Conservation (phyloP, 2,888 invertebrate genomes). For the Aelia acuminata region DNA sequence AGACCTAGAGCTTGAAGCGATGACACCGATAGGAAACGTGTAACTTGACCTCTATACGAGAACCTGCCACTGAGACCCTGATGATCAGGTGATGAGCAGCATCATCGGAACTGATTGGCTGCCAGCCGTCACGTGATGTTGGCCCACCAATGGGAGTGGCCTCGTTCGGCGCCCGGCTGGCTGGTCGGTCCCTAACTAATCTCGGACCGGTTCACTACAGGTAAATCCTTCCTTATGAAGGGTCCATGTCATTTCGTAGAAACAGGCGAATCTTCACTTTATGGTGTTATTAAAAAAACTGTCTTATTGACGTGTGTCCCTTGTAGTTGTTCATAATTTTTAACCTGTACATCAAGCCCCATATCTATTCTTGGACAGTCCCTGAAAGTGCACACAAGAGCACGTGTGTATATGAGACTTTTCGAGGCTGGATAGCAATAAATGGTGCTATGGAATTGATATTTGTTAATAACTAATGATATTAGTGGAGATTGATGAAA, state of each 20-base stretch:
- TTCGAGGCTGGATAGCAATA: too few species aligned
- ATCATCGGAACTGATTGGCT: background rate
- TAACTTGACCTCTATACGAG: background rate
- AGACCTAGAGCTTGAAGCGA: background rate
- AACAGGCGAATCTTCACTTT: background rate
- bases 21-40: background rate
- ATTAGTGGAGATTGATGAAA: too few species aligned
- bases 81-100: background rate
- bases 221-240: background rate
- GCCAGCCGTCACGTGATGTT: background rate
- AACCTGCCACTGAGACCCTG: background rate
- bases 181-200: background rate
- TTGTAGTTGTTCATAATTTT: too few species aligned
- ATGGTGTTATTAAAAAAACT: background rate
- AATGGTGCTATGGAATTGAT: too few species aligned
- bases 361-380: too few species aligned
- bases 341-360: too few species aligned
- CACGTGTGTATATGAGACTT: too few species aligned
- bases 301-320: too few species aligned
- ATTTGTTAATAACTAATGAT: too few species aligned
- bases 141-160: constrained; percentile 7
- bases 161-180: background rate
- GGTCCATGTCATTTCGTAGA: too few species aligned
- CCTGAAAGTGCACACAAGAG: too few species aligned
- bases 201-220: background rate